These are phyloP conservation scores for Hippoglossus hippoglossus DNA, from an alignment of 2,797 vertebrate genomes.

Conservation along the genomic window DNA sequence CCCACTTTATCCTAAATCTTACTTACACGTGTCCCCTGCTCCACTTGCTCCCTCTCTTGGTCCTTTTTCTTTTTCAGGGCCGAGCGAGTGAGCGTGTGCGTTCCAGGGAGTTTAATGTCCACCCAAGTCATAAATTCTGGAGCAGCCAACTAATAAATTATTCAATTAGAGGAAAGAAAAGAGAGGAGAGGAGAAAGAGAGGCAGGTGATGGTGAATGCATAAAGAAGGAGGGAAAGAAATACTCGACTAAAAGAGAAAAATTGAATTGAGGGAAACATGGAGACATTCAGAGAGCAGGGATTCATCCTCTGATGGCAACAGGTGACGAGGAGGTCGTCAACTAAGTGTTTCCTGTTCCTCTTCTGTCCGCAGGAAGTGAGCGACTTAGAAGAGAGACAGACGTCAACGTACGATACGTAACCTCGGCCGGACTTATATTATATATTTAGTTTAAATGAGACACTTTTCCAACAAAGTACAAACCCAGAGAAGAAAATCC, in stretches of 20 bases:
- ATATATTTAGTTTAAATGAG: too few species aligned
- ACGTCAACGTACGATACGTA: too few species aligned
- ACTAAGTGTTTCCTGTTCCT: not conserved
- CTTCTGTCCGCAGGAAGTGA: too few species aligned
- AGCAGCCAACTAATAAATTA: slow-evolving; percentile 60
- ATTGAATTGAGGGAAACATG: not conserved
- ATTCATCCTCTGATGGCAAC: not conserved
- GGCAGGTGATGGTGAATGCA: not conserved
- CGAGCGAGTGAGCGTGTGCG: slow-evolving; percentile 20
- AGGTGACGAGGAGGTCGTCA: not conserved
- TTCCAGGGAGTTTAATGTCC: slow-evolving; percentile 39
- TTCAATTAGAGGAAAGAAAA: slow-evolving; percentile 50
- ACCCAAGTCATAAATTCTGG: slow-evolving; percentile 52
- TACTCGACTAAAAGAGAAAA: not conserved
- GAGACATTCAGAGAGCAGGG: not conserved
- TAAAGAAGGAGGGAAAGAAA: not conserved
- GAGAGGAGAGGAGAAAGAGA: not conserved
- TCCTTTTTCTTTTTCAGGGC: slow-evolving; percentile 11
- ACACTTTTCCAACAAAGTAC: too few species aligned
- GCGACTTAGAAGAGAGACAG: not conserved
- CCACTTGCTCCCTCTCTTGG: slow-evolving; percentile 10
- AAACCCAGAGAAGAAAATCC: too few species aligned
- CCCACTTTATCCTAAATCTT: slow-evolving; percentile 15
- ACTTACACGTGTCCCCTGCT: slow-evolving; percentile 20
- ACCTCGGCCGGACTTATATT: too few species aligned